These are phyloP conservation scores for Drosophila maculinotata DNA, from an alignment of 2,888 invertebrate genomes.

Conservation along the genomic window DNA sequence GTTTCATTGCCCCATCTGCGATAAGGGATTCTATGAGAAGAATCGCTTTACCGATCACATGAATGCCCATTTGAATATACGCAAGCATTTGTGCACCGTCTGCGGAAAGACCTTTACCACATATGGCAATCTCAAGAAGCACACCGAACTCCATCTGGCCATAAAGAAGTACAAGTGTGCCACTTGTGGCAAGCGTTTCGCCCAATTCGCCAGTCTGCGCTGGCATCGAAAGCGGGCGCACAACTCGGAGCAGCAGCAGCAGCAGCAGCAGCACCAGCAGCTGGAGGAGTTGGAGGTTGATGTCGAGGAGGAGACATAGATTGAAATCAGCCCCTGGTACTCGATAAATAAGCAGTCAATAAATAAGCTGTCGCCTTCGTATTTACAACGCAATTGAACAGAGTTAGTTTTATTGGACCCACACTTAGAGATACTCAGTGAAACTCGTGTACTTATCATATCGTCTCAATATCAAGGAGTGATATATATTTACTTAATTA, in stretches of 20 bases:
- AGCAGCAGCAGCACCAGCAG: constrained; percentile 11
- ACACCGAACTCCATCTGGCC: constrained; percentile 75
- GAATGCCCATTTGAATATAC: constrained; percentile 81
- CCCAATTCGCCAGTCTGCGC: constrained; percentile 78
- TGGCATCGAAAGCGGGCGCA: constrained; percentile 75
- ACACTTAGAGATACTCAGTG: constrained; percentile 40
- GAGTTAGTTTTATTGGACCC: constrained; percentile 20
- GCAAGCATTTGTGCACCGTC: constrained; percentile 78
- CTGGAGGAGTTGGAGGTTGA: neutral
- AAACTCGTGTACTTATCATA: constrained; percentile 56
- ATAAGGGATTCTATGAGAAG: constrained; percentile 81
- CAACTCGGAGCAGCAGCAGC: constrained; percentile 28
- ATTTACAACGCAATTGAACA: constrained; percentile 36
- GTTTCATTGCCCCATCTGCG: constrained; percentile 80
- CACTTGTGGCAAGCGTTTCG: constrained; percentile 73
- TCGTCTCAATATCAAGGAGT: constrained; percentile 38
- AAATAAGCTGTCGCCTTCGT: constrained; percentile 12
- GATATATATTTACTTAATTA: constrained; percentile 40
- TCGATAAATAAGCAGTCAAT: neutral
- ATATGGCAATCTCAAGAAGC: constrained; percentile 78
- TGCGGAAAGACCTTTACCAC: constrained; percentile 81
- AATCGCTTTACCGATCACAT: constrained; percentile 82
- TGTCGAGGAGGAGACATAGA: constrained; percentile 10
- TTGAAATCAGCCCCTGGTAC: neutral
- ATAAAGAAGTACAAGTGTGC: constrained; percentile 80